These are phyloP conservation scores for Aix galericulata DNA, from an alignment of 2,113 vertebrate genomes.

Conservation along the genomic window DNA sequence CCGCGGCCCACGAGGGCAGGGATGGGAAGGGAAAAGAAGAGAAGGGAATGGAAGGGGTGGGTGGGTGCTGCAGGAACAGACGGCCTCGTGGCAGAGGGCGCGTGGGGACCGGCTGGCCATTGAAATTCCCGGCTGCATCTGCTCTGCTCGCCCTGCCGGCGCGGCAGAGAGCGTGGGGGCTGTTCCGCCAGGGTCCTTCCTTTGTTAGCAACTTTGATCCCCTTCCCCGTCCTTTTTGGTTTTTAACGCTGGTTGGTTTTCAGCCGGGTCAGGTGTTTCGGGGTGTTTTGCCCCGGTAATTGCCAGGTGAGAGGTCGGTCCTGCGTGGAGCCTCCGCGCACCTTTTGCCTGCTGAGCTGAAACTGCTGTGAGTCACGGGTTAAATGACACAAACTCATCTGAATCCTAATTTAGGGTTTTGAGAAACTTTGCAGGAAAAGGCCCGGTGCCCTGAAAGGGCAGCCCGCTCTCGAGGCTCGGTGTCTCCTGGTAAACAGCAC, in stretches of 20 bases:
- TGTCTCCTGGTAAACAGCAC: background rate
- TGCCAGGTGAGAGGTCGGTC: background rate
- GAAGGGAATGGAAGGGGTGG: background rate
- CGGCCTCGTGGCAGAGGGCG: conserved; percentile 8
- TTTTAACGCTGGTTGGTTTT: background rate
- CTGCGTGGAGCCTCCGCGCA: background rate
- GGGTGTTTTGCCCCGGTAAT: background rate
- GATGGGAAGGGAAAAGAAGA: background rate
- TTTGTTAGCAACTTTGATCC: conserved; percentile 51
- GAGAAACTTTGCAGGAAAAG: conserved; percentile 32
- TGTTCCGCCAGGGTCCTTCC: background rate
- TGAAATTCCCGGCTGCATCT: conserved; percentile 50
- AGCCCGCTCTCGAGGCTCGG: background rate
- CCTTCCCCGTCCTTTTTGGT: background rate
- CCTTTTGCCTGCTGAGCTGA: background rate
- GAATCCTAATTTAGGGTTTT: conserved; percentile 31
- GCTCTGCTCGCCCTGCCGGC: background rate
- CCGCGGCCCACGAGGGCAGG: background rate
- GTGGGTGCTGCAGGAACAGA: background rate
- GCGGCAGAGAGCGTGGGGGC: background rate
- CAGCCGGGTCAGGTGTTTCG: background rate
- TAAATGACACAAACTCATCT: conserved; percentile 41
- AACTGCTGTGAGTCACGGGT: background rate
- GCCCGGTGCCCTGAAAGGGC: background rate
- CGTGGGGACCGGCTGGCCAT: background rate